Percentiles rank a stretch among this genome's conserved stretches.
These are phyloP conservation scores for Tyrophagus putrescentiae DNA, from an alignment of 1,140 invertebrate genomes.

Conservation along the genomic window DNA sequence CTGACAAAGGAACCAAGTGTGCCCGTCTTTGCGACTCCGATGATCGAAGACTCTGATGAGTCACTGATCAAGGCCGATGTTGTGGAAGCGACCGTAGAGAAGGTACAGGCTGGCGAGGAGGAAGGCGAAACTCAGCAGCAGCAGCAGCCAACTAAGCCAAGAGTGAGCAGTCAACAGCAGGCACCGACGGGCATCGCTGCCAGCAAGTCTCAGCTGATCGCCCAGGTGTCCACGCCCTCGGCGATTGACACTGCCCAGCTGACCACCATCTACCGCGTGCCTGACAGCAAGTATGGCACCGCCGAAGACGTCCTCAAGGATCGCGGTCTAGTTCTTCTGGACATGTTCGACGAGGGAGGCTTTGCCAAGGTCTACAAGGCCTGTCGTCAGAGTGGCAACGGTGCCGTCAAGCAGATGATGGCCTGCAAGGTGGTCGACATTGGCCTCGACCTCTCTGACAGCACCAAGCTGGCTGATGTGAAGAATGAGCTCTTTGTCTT, in stretches of 20 bases:
- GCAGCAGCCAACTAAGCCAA: too few relatives aligned
- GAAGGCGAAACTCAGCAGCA: too few relatives aligned
- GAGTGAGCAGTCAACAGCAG: too few relatives aligned
- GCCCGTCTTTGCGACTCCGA: too few relatives aligned
- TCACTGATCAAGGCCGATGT: too few relatives aligned
- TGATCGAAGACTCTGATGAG: too few relatives aligned
- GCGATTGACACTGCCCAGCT: background rate
- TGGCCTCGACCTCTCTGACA: background rate
- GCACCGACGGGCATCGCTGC: too few relatives aligned
- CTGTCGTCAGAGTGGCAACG: background rate
- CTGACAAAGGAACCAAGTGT: too few relatives aligned
- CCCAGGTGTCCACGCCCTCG: background rate
- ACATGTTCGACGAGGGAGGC: background rate
- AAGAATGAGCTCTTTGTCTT: conserved; percentile 12
- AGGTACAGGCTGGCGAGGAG: too few relatives aligned
- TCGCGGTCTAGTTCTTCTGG: background rate
- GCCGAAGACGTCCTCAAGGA: background rate
- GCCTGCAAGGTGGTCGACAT: conserved; percentile 18
- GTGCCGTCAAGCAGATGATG: background rate
- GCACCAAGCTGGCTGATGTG: background rate
- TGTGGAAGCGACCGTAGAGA: too few relatives aligned
- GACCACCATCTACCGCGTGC: background rate
- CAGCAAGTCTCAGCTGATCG: too few relatives aligned
- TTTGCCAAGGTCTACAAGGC: background rate
- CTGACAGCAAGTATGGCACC: background rate